Percentiles rank a stretch among this genome's conserved stretches.
Conservation (phyloP, 1,140 invertebrate species). For the Papilio aristodemus region DNA sequence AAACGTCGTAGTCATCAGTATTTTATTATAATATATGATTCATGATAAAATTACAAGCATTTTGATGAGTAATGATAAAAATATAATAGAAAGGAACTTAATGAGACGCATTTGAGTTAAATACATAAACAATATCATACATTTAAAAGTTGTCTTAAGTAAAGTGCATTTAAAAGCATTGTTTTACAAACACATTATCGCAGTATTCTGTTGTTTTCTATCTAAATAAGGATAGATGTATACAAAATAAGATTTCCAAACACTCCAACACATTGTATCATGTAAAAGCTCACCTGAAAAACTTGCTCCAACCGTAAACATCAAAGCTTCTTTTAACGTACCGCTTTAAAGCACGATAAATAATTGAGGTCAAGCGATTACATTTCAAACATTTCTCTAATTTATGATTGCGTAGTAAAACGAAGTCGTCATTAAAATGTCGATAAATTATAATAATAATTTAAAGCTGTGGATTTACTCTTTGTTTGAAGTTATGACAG, state of each 20-base stretch:
- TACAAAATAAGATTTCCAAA: conserved; percentile 18
- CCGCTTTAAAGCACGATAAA: conserved; percentile 25
- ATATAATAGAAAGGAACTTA: background rate
- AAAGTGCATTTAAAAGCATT: conserved; percentile 3
- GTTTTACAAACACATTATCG: background rate
- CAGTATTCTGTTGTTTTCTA: background rate
- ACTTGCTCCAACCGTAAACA: conserved; percentile 7
- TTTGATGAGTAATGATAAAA: background rate
- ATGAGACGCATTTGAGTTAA: background rate
- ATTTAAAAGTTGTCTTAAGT: background rate
- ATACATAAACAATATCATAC: conserved; percentile 7
- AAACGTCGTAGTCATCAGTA: too few species aligned
- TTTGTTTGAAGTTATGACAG: conserved; percentile 30
- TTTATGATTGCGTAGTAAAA: conserved; percentile 31
- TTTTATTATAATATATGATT: too few species aligned
- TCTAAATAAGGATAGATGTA: background rate
- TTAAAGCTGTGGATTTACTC: background rate
- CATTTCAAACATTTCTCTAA: conserved; percentile 33
- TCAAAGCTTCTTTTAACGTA: conserved; percentile 29
- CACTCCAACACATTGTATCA: conserved; percentile 20
- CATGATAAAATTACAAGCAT: background rate
- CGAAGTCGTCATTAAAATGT: conserved; percentile 23
- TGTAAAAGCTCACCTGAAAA: conserved; percentile 27
- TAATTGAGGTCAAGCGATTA: conserved; percentile 28
- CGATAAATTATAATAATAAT: conserved; percentile 28